A percentile compares a stretch with the other conserved stretches of the same genome.
Evolutionary conservation across 2,888 invertebrate species (phyloP).

Genomic region (Sthenelais limicola): DNA sequence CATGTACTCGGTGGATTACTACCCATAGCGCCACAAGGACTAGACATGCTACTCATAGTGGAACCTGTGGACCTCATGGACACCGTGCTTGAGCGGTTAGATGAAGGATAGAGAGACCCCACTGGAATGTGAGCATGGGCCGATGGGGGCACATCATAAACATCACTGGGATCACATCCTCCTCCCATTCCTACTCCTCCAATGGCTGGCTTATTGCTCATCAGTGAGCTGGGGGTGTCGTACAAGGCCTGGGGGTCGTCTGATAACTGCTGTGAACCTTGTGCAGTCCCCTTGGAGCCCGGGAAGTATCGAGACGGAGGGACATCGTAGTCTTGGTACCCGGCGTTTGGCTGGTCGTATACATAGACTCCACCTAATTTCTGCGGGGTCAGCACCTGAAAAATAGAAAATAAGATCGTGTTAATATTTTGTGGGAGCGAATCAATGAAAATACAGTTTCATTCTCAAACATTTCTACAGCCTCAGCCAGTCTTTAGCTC

Average conservation of each 20-base stretch:
- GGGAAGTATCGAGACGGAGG: constrained; percentile 59
- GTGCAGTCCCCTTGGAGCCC: not conserved
- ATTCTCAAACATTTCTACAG: too few species aligned
- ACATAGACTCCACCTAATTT: constrained; percentile 82
- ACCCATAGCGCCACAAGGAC: constrained; percentile 68
- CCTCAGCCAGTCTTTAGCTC: too few species aligned
- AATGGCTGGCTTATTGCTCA: not conserved
- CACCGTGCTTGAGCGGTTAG: constrained; percentile 70
- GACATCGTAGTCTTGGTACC: constrained; percentile 63
- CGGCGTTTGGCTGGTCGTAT: constrained; percentile 76
- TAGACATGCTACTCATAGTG: constrained; percentile 59
- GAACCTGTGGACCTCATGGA: constrained; percentile 70
- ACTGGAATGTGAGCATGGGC: constrained; percentile 30
- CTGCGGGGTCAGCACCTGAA: constrained; percentile 74
- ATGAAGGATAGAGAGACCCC: constrained; percentile 42
- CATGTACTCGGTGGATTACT: constrained; percentile 78
- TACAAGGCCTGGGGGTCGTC: constrained; percentile 18
- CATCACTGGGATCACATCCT: constrained; percentile 20
- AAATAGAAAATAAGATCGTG: constrained; percentile 46
- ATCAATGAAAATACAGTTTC: too few species aligned
- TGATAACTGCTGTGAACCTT: constrained; percentile 1
- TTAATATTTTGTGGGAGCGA: too few species aligned
- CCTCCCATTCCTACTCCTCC: not conserved
- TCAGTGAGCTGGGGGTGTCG: constrained; percentile 14
- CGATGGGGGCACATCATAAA: constrained; percentile 51